A percentile compares a stretch with the other conserved stretches of the same genome.
These are phyloP conservation scores for Poecilia velifera DNA, from an alignment of 2,797 vertebrate genomes.

Conservation along the genomic window DNA sequence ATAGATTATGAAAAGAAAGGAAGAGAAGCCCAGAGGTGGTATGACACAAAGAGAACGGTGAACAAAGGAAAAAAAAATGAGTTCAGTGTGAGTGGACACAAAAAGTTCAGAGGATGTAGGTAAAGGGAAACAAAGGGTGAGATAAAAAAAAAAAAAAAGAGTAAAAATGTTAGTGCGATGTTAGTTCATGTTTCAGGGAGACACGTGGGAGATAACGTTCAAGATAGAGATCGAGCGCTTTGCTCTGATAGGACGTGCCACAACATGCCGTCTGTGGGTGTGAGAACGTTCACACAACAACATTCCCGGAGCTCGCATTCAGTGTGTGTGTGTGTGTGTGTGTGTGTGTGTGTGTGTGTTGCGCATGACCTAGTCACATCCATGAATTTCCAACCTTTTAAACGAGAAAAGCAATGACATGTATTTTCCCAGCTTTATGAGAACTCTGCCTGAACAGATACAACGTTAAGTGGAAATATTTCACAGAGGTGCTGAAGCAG, in stretches of 20 bases:
- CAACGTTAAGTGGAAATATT: not conserved
- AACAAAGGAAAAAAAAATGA: not conserved
- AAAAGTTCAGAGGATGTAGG: not conserved
- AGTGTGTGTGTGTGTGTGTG: not conserved
- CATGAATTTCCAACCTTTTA: not conserved
- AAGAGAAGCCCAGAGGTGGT: slow-evolving; percentile 57
- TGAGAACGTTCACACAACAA: slow-evolving; percentile 53
- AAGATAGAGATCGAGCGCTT: slow-evolving; percentile 53
- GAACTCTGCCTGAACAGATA: not conserved
- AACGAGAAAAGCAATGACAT: not conserved
- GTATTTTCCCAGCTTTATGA: not conserved
- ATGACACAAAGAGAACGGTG: slow-evolving; percentile 1
- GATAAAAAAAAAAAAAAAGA: slow-evolving; percentile 30
- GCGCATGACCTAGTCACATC: not conserved
- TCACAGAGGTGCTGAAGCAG: slow-evolving; percentile 5
- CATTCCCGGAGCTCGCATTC: slow-evolving; percentile 7
- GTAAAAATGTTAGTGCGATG: slow-evolving; percentile 51
- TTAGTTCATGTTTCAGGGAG: slow-evolving; percentile 38
- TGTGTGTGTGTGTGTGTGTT: not conserved
- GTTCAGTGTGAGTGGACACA: slow-evolving; percentile 11
- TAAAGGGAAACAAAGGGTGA: slow-evolving; percentile 2
- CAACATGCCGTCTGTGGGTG: slow-evolving; percentile 65
- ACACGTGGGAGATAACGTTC: slow-evolving; percentile 69
- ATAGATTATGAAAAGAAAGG: slow-evolving; percentile 1
- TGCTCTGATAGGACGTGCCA: slow-evolving; percentile 46